A percentile compares a stretch with the other conserved stretches of the same genome.
phyloP scores from a whole-genome alignment of 2,888 invertebrate genomes.

The Sinodicranocentrus sp. region DNA sequence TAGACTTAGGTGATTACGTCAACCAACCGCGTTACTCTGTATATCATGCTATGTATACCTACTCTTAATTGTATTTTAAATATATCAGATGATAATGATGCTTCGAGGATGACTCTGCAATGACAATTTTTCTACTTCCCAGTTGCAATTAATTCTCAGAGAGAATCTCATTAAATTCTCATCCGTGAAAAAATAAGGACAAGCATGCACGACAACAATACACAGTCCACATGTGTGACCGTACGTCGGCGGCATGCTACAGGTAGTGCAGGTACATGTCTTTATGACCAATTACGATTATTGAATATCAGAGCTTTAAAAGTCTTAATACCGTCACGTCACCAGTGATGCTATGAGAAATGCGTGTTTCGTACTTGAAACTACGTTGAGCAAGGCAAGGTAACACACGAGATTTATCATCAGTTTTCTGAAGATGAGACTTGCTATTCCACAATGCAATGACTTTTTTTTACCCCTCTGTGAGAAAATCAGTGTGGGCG shows the following conservation, averaged over 20 bases:
- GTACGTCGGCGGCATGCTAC: background rate
- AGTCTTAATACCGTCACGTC: too few species aligned
- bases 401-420: too few species aligned
- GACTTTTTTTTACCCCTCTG: background rate
- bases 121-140: slow-evolving; percentile 42
- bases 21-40: too few species aligned
- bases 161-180: slow-evolving; percentile 37
- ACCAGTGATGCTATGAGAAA: slow-evolving; percentile 24
- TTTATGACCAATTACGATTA: too few species aligned
- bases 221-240: slow-evolving; percentile 1
- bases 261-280: too few species aligned
- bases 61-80: too few species aligned
- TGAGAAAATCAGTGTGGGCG: slow-evolving; percentile 44
- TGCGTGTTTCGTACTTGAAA: slow-evolving; percentile 54
- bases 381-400: slow-evolving; percentile 47
- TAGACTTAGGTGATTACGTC: too few species aligned
- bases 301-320: too few species aligned
- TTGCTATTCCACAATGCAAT: too few species aligned
- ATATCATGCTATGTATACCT: too few species aligned
- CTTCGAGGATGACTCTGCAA: slow-evolving; percentile 50
- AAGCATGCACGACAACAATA: slow-evolving; percentile 6
- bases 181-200: slow-evolving; percentile 38
- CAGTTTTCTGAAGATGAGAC: too few species aligned
- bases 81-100: background rate
- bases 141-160: slow-evolving; percentile 13